Evolutionary conservation across 2,888 invertebrate species (phyloP).

Genomic region (Spisula solida): DNA sequence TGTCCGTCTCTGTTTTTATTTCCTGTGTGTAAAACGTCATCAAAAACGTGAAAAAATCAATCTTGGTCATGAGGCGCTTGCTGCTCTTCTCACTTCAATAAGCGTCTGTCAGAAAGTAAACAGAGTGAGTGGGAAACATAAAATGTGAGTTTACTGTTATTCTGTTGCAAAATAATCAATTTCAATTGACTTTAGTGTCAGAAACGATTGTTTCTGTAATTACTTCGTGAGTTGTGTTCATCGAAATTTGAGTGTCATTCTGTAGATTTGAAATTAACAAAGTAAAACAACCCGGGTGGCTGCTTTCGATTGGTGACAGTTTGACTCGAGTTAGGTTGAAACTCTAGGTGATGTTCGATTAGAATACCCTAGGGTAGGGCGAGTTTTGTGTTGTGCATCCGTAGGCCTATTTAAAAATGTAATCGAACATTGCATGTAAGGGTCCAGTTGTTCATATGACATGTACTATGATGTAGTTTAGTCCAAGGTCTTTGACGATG

Average conservation of each 20-base stretch:
- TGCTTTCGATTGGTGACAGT: no score
- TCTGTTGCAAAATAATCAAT: background rate
- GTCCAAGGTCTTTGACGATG: no score
- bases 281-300: no score
- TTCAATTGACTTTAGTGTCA: background rate
- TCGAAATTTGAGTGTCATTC: background rate
- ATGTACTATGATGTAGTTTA: no score
- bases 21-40: conserved; percentile 41
- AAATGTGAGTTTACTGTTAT: background rate
- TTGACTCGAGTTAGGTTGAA: no score
- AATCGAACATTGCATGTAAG: no score
- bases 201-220: background rate
- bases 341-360: no score
- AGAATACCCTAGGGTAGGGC: no score
- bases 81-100: background rate
- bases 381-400: no score
- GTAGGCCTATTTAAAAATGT: no score
- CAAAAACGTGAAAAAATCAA: background rate
- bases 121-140: background rate
- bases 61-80: conserved; percentile 13
- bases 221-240: background rate
- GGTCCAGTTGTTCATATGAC: no score
- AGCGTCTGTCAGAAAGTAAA: conserved; percentile 21
- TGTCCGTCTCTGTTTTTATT: background rate
- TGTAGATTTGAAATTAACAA: background rate